Conservation (phyloP, 2,797 vertebrate genomes). For the Paedocypris micromegethes region DNA sequence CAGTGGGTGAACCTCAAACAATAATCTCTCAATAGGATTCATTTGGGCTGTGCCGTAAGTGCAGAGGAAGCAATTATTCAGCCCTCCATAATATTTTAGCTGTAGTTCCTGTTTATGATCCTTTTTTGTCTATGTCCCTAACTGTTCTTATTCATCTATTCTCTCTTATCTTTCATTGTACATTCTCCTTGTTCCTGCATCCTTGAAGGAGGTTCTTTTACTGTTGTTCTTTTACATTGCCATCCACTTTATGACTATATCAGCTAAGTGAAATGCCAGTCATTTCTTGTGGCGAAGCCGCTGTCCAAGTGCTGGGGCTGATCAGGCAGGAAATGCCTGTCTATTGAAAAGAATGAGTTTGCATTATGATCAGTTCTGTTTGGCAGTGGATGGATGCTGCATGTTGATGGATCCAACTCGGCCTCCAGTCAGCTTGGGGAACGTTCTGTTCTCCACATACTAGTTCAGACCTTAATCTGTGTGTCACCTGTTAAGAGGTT, state of each 20-base stretch:
- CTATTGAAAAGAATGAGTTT: constrained; percentile 43
- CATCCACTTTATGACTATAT: constrained; percentile 17
- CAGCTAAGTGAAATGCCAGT: constrained; percentile 27
- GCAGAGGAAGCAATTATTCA: constrained; percentile 47
- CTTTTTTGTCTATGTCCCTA: neutral
- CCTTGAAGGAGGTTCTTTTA: constrained; percentile 3
- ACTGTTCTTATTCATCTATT: neutral
- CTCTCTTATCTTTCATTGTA: constrained; percentile 16
- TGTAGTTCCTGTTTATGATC: neutral
- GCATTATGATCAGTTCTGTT: constrained; percentile 45
- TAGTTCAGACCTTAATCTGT: too few relatives aligned
- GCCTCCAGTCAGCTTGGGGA: neutral
- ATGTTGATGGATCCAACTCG: constrained; percentile 13
- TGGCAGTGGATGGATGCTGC: constrained; percentile 12
- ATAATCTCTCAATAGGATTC: too few relatives aligned
- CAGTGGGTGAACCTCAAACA: too few relatives aligned
- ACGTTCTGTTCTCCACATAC: too few relatives aligned
- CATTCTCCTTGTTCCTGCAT: constrained; percentile 18
- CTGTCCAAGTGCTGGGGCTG: constrained; percentile 33
- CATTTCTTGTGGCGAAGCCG: constrained; percentile 24
- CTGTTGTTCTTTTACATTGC: neutral
- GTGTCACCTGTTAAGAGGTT: too few relatives aligned
- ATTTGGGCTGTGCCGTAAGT: neutral
- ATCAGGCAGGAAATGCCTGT: constrained; percentile 43
- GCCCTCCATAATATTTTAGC: constrained; percentile 47